These are phyloP conservation scores for Blastobasis adustella DNA, from an alignment of 2,888 invertebrate genomes.

Conservation along the genomic window DNA sequence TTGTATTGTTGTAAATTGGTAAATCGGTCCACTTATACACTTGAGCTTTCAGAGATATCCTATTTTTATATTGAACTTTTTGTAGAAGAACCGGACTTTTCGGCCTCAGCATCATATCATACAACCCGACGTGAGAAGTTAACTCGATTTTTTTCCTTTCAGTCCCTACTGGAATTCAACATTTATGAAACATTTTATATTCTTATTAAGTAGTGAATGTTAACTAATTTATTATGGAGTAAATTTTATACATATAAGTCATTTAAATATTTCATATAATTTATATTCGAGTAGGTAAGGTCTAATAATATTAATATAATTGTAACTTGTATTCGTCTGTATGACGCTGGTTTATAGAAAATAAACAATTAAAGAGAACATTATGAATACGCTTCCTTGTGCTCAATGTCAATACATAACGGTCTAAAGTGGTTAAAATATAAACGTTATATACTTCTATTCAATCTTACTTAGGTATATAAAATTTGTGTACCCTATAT, in stretches of 20 bases:
- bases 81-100: slow-evolving; percentile 48
- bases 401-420: slow-evolving; percentile 66
- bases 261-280: slow-evolving; percentile 56
- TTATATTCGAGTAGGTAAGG: slow-evolving; percentile 53
- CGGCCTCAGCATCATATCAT: slow-evolving; percentile 53
- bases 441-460: slow-evolving; percentile 22
- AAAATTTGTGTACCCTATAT: slow-evolving; percentile 23
- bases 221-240: slow-evolving; percentile 36
- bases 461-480: slow-evolving; percentile 15
- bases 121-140: slow-evolving; percentile 34
- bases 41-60: slow-evolving; percentile 67
- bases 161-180: slow-evolving; percentile 39
- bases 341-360: slow-evolving; percentile 63
- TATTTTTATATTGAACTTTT: slow-evolving; percentile 68
- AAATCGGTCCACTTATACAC: slow-evolving; percentile 60
- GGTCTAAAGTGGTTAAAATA: slow-evolving; percentile 44
- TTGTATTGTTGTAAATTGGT: slow-evolving; percentile 31
- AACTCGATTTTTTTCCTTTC: slow-evolving; percentile 32
- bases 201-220: slow-evolving; percentile 33
- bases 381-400: slow-evolving; percentile 60
- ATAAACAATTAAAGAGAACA: slow-evolving; percentile 30
- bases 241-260: slow-evolving; percentile 31
- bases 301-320: slow-evolving; percentile 44
- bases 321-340: slow-evolving; percentile 55
- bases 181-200: slow-evolving; percentile 27